These are phyloP conservation scores for Antrozous pallidus DNA, from an alignment of 2,797 vertebrate species.

Conservation along the genomic window DNA sequence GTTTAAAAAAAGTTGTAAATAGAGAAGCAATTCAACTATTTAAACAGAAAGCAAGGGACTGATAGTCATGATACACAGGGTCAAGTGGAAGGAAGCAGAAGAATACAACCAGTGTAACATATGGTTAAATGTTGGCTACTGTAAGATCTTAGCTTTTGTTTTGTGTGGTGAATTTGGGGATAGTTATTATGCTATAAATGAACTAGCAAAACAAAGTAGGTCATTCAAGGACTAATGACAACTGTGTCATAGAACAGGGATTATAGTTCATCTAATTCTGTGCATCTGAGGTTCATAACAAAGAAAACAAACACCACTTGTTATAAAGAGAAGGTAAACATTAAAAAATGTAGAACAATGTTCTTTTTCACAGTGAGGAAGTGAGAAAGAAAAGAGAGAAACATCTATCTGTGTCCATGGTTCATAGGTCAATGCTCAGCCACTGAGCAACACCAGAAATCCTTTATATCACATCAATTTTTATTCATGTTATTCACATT, in stretches of 20 bases:
- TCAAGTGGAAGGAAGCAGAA: background rate
- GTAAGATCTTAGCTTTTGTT: background rate
- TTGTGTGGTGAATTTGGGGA: background rate
- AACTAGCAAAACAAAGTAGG: background rate
- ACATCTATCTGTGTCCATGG: background rate
- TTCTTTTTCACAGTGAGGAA: background rate
- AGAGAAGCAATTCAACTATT: background rate
- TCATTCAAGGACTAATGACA: background rate
- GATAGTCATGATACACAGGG: background rate
- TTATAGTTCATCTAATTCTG: background rate
- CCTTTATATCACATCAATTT: background rate
- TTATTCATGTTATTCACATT: background rate
- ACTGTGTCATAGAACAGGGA: background rate
- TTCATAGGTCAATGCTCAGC: too few species aligned
- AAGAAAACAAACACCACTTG: background rate
- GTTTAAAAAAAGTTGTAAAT: conserved; percentile 24
- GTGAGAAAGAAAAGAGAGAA: background rate
- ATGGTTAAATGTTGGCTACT: background rate
- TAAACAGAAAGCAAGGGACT: background rate
- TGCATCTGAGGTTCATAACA: background rate
- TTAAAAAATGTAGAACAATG: background rate
- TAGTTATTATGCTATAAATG: background rate
- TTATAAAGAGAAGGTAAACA: conserved; percentile 11
- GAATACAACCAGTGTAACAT: background rate
- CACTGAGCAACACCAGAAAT: background rate